Base-by-base conservation (phyloP, 1,140 invertebrate species). In the Drosophila malerkotliana region DNA sequence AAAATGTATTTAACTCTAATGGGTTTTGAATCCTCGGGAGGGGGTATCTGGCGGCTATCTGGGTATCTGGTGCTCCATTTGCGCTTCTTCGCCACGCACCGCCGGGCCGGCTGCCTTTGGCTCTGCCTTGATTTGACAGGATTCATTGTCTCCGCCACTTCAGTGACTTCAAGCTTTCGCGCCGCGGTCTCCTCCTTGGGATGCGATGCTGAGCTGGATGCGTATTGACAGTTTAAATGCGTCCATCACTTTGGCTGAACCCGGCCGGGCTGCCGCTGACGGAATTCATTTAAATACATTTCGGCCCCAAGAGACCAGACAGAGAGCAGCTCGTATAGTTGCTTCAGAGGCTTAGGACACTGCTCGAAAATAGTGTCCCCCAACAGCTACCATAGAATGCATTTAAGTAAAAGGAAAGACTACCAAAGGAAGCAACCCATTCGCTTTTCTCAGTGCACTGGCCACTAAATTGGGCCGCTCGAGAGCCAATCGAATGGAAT, bases 251-350 rank as follows among this genome's bases (percentile, higher is more conserved):
- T 82, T 63, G 57, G 55, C 52, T 52, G 48, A 62, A 32, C 63
- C 48, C 37, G 47, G 6, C 49, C 44, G 32, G 51, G 71, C 58
- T 47, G 66, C 69, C 60, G 69, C 62, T 88, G 83, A 75, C 76
- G 80, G 88, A 90, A 90, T 90, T 90, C 88, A 90, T 90, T 90
- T 90, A 90, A 90, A 90, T 90, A 90, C 79, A 90, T 90, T 90
- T 87, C 51, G 61, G 77, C 68, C 83, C 71, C 79, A 58, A 72
- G 87, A 77, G 85, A 62, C 72, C 72, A 69, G 53, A 41, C 56
- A 47, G 21, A 24, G 54, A 30, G 18, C 39, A 45, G 54, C 32
- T 61, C 41, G 47, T 57, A 54, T 58, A 34, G 58, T 32, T 58
- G 62, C 37, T 49, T 15, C 12, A 18, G 48, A 39, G 68, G 49